Base-by-base conservation (phyloP, 2,797 vertebrate species). In the Leptoclinus maculatus region DNA sequence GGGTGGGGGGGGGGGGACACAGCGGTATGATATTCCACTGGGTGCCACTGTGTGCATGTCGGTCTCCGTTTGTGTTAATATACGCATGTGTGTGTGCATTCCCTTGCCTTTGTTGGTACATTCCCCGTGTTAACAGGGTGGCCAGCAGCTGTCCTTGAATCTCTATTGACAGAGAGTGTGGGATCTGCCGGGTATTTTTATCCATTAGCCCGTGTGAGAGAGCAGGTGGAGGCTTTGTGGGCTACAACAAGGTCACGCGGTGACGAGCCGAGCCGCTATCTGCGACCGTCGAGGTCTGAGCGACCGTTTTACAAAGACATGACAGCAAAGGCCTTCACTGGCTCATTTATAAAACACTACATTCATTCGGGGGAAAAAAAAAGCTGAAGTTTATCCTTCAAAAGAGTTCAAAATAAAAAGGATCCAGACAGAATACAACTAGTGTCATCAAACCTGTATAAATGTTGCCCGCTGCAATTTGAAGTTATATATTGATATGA, bases 101-200 rank as follows among this genome's bases (percentile, higher is more conserved):
- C 79, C 64, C 71, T 54, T 45, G 83, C 66, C 74, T 91, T 90
- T 91, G 87, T 93, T 91, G 91, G 91, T 87, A 78, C 87, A 89
- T 90, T 90, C 83, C 74, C 76, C 5, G 65, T 66, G 89, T 87
- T 88, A 88, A 88, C 90, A 84, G 88, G 80, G 88, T 74, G 87
- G 76, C 81, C 78, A 25, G 82, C 89, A 92, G 91, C 90, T 91
- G 94, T 91, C 93, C 94, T 94, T 94, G 93, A 93, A 80, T 93
- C 87, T 89, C 72, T 92, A 91, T 93, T 92, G 93, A 94, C 92
- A 94, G 89, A 89, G 85, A 89, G 91, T 90, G 88, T 91, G 88
- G 87, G 92, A 90, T 89, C 93, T 92, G 84, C 73, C 81, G 89
- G 85, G 91, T 95, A 94, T 95, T 95, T 95, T 93, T 94, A 94